Conservation (phyloP, 92 coral and sea anemone species). For the Metridium senile region DNA sequence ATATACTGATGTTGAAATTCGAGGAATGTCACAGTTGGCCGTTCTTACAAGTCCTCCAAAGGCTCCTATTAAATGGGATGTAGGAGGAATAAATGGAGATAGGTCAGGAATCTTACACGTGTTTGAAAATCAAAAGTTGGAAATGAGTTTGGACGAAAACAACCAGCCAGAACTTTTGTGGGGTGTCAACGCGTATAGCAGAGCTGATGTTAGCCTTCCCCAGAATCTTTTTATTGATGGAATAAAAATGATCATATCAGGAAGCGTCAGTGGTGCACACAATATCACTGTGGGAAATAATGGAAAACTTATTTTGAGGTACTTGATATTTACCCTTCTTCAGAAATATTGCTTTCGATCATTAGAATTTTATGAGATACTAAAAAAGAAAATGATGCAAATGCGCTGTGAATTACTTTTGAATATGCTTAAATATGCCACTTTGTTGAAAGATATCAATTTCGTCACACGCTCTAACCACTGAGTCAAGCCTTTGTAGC, state of each 20-base stretch:
- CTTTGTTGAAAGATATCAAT: too few relatives aligned
- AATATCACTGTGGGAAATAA: slow-evolving; percentile 64
- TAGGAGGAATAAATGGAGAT: slow-evolving; percentile 60
- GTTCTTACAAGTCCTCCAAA: slow-evolving; percentile 29
- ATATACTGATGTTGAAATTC: slow-evolving; percentile 58
- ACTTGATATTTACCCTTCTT: neutral
- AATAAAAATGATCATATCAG: slow-evolving; percentile 64
- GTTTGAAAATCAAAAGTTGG: slow-evolving; percentile 40
- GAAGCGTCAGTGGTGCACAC: slow-evolving; percentile 68
- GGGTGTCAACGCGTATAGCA: slow-evolving; percentile 66
- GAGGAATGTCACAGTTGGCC: slow-evolving; percentile 60
- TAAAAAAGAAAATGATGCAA: too few relatives aligned
- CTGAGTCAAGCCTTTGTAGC: too few relatives aligned
- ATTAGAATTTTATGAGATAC: too few relatives aligned
- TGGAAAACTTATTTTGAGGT: slow-evolving; percentile 65
- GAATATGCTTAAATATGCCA: too few relatives aligned
- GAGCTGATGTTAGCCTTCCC: slow-evolving; percentile 57
- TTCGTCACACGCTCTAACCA: too few relatives aligned
- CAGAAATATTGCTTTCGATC: neutral
- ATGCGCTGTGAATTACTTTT: too few relatives aligned
- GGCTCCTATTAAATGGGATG: slow-evolving; percentile 35
- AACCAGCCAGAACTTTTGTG: slow-evolving; percentile 51
- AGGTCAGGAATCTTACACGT: slow-evolving; percentile 62
- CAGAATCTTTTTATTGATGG: slow-evolving; percentile 62
- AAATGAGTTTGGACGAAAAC: slow-evolving; percentile 28